These are phyloP conservation scores for Fistularia commersonii DNA, from an alignment of 2,797 vertebrate species.

Conservation along the genomic window DNA sequence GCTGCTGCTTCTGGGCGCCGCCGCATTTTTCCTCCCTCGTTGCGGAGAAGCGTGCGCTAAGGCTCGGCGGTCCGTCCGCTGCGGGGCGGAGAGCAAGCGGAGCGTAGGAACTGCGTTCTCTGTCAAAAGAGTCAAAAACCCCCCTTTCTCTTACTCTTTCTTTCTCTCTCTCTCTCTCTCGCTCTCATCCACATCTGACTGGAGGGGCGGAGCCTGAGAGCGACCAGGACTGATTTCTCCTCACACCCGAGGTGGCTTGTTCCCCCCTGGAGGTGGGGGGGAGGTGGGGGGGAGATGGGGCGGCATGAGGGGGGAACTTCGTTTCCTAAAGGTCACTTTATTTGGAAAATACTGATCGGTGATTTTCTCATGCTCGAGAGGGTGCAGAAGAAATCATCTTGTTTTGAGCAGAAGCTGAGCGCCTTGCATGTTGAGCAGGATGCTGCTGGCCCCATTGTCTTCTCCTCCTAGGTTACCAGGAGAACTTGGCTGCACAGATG, in stretches of 20 bases:
- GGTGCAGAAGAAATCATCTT: neutral
- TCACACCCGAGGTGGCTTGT: conserved; percentile 3
- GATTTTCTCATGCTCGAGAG: too few relatives aligned
- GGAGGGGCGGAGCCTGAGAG: conserved; percentile 53
- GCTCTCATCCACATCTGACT: conserved; percentile 41
- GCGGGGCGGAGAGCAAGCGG: conserved; percentile 7
- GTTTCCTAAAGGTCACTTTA: neutral
- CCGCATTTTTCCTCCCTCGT: too few relatives aligned
- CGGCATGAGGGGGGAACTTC: too few relatives aligned
- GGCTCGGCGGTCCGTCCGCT: neutral
- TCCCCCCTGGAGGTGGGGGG: neutral
- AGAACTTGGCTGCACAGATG: conserved; percentile 8
- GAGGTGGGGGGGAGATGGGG: too few relatives aligned
- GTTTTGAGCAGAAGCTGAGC: neutral
- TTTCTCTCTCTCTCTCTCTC: conserved; percentile 11
- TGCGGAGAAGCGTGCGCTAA: neutral
- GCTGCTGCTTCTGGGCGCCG: too few relatives aligned
- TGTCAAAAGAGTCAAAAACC: conserved; percentile 65
- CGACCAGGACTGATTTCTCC: neutral
- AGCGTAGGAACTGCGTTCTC: conserved; percentile 37
- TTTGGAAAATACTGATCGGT: neutral
- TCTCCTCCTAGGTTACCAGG: neutral
- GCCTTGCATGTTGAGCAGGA: conserved; percentile 4
- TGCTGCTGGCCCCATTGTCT: neutral
- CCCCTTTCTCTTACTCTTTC: conserved; percentile 22